Evolutionary conservation across 1,140 invertebrate species (phyloP).

Genomic region (Phortica variegata): DNA sequence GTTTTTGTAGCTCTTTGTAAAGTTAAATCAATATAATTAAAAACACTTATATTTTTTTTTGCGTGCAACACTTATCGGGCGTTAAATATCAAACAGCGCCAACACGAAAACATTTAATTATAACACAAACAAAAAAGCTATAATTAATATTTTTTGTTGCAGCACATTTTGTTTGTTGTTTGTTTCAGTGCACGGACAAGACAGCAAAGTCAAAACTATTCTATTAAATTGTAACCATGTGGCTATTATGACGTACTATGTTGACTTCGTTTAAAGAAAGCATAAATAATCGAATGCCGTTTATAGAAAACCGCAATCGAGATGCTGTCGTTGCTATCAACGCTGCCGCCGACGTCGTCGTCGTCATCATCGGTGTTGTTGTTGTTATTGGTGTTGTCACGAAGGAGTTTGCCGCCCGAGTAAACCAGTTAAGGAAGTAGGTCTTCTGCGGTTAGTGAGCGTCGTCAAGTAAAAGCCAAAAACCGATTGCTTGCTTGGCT

Average conservation of each 20-base stretch:
- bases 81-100: conserved; percentile 39
- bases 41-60: too few relatives aligned
- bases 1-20: too few relatives aligned
- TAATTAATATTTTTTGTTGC: conserved; percentile 32
- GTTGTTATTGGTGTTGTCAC: neutral
- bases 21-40: too few relatives aligned
- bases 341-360: conserved; percentile 1
- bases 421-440: conserved; percentile 8
- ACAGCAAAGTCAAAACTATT: conserved; percentile 36
- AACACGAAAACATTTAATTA: conserved; percentile 43
- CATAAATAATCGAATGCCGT: conserved; percentile 42
- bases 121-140: conserved; percentile 43
- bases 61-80: conserved; percentile 41
- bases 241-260: conserved; percentile 41
- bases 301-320: too few relatives aligned
- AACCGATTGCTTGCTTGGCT: neutral
- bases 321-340: too few relatives aligned
- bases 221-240: conserved; percentile 38
- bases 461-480: conserved; percentile 11
- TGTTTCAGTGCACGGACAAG: conserved; percentile 13
- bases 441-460: conserved; percentile 28
- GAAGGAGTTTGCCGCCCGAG: too few relatives aligned
- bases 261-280: conserved; percentile 51
- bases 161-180: conserved; percentile 9
- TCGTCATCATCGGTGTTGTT: conserved; percentile 2